Conservation (phyloP, 1,140 invertebrate genomes). For the Caenorhabditis elegans region DNA sequence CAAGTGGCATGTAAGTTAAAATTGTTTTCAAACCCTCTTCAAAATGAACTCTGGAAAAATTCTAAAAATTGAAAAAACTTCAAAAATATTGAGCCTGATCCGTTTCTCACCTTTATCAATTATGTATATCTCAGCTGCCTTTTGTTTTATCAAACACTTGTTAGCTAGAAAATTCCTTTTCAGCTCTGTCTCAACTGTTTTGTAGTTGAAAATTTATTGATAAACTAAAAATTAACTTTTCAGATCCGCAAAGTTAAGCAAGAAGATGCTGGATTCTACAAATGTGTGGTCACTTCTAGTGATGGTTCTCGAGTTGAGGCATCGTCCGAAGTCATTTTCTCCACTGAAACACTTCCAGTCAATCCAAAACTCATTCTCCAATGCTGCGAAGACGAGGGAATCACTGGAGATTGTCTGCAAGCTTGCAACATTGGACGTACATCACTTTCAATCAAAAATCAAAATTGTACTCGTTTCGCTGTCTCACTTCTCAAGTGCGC, state of each 20-base stretch:
- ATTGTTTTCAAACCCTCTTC: not conserved
- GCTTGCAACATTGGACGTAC: constrained; percentile 30
- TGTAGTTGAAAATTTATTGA: too few species aligned
- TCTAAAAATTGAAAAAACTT: too few species aligned
- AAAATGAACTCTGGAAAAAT: too few species aligned
- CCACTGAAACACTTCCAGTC: not conserved
- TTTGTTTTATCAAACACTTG: too few species aligned
- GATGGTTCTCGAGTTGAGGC: not conserved
- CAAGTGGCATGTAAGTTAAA: not conserved
- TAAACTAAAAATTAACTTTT: too few species aligned
- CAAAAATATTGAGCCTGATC: too few species aligned
- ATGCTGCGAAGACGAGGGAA: constrained; percentile 40
- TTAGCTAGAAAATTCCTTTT: too few species aligned
- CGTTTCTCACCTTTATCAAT: too few species aligned
- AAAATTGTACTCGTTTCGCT: not conserved
- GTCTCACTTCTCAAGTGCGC: constrained; percentile 36
- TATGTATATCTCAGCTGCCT: too few species aligned
- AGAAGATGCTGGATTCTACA: constrained; percentile 33
- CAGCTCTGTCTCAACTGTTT: too few species aligned
- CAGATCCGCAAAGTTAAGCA: constrained; percentile 10
- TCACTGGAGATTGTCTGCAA: constrained; percentile 39
- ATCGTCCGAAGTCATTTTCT: not conserved
- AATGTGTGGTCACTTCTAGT: constrained; percentile 14
- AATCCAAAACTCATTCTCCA: constrained; percentile 29
- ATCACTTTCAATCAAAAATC: not conserved